Base-by-base conservation (phyloP, 1,140 invertebrate genomes). In the Drosophila serrata region DNA sequence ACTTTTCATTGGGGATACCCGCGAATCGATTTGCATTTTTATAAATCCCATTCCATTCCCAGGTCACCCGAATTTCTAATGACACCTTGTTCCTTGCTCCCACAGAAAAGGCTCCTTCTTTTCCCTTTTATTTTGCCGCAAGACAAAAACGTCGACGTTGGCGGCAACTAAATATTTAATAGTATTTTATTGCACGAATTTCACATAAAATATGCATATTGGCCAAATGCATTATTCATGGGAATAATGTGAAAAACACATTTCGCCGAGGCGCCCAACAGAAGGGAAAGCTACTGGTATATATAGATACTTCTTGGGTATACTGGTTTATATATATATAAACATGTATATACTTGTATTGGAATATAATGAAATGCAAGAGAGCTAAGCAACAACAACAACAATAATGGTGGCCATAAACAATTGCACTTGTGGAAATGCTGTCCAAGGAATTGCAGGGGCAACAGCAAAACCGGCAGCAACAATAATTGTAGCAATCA, bases 121-220 rank as follows among this genome's bases (percentile, higher is more conserved):
- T 42, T 65, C 48, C 48, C 43, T 46, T 49, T 72, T 59, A 15
- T 42, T 37, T 74, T 74, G 67, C 49, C 53, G 74, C 72, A 59
- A 64, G 75, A 65, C 65, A 73, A 43, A 61, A 55, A 53, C 67
- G 42, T 51, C 68, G 63, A 79, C 46, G 64, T 29, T 58, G 73
- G 73, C 62, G 75, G 53, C 69, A 91, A 91, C 87, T 90, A 91
- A 90, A 90, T 91, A 91, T 90, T 91, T 91, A 91, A 91, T 91
- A 91, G 87, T 90, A 90, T 90, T 90, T 90, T 91, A 90, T 90
- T 90, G 86, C 82, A 91, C 87, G 87, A 90, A 91, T 82, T 90
- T 90, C 85, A 90, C 81, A 90, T 90, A 90, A 90, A 90, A 90
- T 90, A 91, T 90, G 85, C 85, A 90, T 90, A 90, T 90, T 90